These are phyloP conservation scores for Mesocentrotus franciscanus DNA, from an alignment of 53 echinoderm and acorn worm species.

Conservation along the genomic window DNA sequence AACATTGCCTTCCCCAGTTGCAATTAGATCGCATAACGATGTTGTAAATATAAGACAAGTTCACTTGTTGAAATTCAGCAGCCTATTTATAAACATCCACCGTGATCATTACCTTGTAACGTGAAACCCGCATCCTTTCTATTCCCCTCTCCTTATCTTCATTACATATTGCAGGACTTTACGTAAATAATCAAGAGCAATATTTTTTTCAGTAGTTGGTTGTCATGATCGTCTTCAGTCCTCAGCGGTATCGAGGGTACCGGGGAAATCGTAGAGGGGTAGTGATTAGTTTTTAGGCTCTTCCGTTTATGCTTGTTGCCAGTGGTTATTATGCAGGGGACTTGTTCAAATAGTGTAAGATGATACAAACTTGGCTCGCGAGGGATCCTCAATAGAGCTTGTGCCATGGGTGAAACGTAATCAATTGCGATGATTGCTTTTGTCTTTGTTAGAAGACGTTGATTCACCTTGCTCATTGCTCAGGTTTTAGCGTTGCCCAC, in stretches of 20 bases:
- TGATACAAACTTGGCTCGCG: slow-evolving; percentile 23
- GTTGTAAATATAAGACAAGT: not conserved
- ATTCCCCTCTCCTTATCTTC: slow-evolving; percentile 12
- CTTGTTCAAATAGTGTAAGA: slow-evolving; percentile 53
- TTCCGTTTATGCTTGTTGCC: slow-evolving; percentile 29
- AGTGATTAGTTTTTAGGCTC: slow-evolving; percentile 36
- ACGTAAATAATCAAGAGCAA: slow-evolving; percentile 50
- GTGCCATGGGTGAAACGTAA: slow-evolving; percentile 14
- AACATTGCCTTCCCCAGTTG: slow-evolving; percentile 30
- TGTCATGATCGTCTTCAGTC: not conserved
- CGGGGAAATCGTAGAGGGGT: slow-evolving; percentile 37
- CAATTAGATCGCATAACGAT: slow-evolving; percentile 16
- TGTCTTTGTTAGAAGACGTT: slow-evolving; percentile 23
- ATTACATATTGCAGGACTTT: slow-evolving; percentile 42
- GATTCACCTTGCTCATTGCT: not conserved
- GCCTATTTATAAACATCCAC: slow-evolving; percentile 54
- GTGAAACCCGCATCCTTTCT: not conserved
- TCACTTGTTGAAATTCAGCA: slow-evolving; percentile 42
- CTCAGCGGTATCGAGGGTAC: slow-evolving; percentile 5
- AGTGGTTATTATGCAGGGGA: slow-evolving; percentile 50
- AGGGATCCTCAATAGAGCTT: not conserved
- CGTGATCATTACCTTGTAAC: slow-evolving; percentile 50
- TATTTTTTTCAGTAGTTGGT: slow-evolving; percentile 14
- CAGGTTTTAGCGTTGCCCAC: not conserved
- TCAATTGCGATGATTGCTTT: slow-evolving; percentile 54